phyloP scores from a whole-genome alignment of 2,113 vertebrate species.

The Smithornis capensis region DNA sequence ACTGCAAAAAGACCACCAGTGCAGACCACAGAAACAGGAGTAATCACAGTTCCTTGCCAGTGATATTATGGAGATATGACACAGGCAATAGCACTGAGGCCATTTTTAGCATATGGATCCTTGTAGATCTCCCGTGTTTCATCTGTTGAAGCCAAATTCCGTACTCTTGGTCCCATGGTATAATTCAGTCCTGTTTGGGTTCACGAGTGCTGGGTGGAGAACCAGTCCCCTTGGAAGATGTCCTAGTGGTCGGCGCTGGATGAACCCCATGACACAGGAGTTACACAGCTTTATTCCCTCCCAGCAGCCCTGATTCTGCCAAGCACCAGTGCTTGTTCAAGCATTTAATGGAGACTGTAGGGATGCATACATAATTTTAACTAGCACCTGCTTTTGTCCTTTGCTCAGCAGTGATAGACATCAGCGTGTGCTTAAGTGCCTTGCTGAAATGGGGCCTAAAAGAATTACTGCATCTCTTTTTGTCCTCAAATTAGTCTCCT shows the following conservation, averaged over 20 bases:
- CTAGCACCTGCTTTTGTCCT: not conserved
- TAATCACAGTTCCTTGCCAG: not conserved
- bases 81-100: not conserved
- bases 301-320: not conserved
- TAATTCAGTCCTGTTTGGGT: not conserved
- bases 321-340: not conserved
- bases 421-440: slow-evolving; percentile 30
- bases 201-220: not conserved
- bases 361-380: not conserved
- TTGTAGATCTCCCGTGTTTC: not conserved
- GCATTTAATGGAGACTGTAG: not conserved
- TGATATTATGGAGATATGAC: not conserved
- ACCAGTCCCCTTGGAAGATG: not conserved
- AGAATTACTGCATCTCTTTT: not conserved
- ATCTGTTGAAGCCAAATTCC: not conserved
- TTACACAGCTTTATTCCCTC: not conserved
- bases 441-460: slow-evolving; percentile 10
- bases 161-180: not conserved
- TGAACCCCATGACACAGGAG: not conserved
- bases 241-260: rapidly evolving
- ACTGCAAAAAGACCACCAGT: not conserved
- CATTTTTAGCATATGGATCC: not conserved
- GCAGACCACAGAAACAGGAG: not conserved
- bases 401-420: not conserved
- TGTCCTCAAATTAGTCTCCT: not conserved